A percentile compares a stretch with the other conserved stretches of the same genome.
Evolutionary conservation across 1,140 invertebrate species (phyloP).

Genomic region (Adelges cooleyi): DNA sequence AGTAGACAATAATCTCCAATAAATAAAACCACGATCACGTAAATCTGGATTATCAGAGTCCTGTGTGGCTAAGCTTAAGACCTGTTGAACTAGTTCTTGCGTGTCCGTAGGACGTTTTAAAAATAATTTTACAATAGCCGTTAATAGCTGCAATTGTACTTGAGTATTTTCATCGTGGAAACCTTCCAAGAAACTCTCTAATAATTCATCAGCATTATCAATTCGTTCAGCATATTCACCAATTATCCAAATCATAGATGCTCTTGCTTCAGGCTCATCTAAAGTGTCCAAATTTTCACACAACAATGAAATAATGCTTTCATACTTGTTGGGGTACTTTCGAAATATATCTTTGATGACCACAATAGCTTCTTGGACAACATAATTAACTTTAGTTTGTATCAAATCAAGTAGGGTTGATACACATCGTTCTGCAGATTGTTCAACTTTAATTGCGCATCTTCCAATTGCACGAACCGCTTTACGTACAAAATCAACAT

Average conservation of each 20-base stretch:
- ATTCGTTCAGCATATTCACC: conserved; percentile 95
- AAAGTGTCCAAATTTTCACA: conserved; percentile 98
- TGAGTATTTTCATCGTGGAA: conserved; percentile 99
- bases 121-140: conserved; percentile 97
- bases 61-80: conserved; percentile 84
- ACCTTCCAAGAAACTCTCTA: conserved; percentile 98
- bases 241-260: conserved; percentile 99
- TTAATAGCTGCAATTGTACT: conserved; percentile 92
- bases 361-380: conserved; percentile 99
- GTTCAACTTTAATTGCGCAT: conserved; percentile 99
- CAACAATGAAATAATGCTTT: conserved; percentile 97
- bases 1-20: conserved; percentile 96
- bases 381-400: conserved; percentile 99
- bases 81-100: conserved; percentile 91
- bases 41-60: conserved; percentile 99
- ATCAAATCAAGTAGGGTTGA: conserved; percentile 97
- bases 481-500: conserved; percentile 99
- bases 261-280: conserved; percentile 97
- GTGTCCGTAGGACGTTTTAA: conserved; percentile 95
- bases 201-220: conserved; percentile 96
- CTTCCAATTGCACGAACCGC: conserved; percentile 95
- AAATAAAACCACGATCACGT: conserved; percentile 97
- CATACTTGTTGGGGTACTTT: conserved; percentile 99
- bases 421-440: conserved; percentile 95
- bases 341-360: conserved; percentile 99